Evolutionary conservation across 2,797 vertebrate genomes (phyloP), one percentile per base, ranked within the genome.

Genomic region (Adrianichthys oophorus): DNA sequence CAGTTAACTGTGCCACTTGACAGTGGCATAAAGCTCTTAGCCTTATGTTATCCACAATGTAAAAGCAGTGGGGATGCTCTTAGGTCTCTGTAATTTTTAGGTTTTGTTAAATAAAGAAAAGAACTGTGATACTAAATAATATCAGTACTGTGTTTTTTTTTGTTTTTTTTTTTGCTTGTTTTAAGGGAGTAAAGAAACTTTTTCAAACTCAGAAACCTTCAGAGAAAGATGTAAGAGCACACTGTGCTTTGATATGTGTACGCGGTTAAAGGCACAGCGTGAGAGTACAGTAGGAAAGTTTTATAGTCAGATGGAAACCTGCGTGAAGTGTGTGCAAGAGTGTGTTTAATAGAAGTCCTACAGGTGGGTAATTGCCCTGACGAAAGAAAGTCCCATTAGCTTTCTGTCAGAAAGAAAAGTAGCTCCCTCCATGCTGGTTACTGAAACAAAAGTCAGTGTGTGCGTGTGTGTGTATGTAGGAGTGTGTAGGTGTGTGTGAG

Each of bases 361-460:
- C 84, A 87, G 81, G 77, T 80, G 53, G 66, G 84, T 80, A 83
- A 83, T 84, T 79, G 72, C 71, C 57, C 72, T 67, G 77, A 78
- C 40, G 65, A 81, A 74, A 80, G 56, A 80, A 79, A 81, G 73
- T 82, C 81, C 80, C 76, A 87, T 83, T 87, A 89, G 74, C 71
- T 54, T 72, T 66, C 74, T 81, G 79, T 83, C 83, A 77, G 68
- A 73, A 80, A 75, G 79, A 80, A 88, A 83, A 79, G 74, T 80
- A 62, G 52, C 61, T 71, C 52, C 56, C 44, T 74, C 46, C 72
- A 62, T 19, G 13, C 59, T 52, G 42, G 56, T 15, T 49, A 47
- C 51, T 52, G 79, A 79, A 81, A 75, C 65, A 78, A 67, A 71
- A 72, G 57, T 69, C n/a, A 62, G 23, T 49, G 45, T 54, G 53